Evolutionary conservation across 2,888 invertebrate genomes (phyloP), one percentile per base, ranked within the genome.

Genomic region (Archips crataeganus): DNA sequence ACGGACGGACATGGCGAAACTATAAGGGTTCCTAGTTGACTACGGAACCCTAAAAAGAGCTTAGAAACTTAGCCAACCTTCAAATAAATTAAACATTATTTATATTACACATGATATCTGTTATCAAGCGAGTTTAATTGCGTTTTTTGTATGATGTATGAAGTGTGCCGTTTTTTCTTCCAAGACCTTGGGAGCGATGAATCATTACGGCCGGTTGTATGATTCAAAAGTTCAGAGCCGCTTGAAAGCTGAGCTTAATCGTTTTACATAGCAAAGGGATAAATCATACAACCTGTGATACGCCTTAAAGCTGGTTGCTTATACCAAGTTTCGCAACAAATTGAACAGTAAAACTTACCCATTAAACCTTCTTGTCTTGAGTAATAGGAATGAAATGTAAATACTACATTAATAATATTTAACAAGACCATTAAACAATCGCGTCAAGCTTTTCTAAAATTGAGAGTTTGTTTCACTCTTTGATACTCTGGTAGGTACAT

Each of bases 201-300:
- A 47, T 70, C 63, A 64, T 39, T 11, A 61, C 9, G 32, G 13
- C n/a, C n/a, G 59, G 36, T 36, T 34, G 11, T 6, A 39, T 64
- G 71, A 65, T 36, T 71, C 64, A 71, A 64, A 49, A 61, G 39
- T 51, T 51, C 6, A 49, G 23, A 67, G 57, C 32, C 57, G 54
- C 42, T 49, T 36, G 11, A 34, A 67, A 36, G 34, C 51, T 47
- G 15, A 11, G 42, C 39, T 54, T 45, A 60, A 39, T 6, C 39
- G 39, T 39, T 60, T 39, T 39, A 60, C 39, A 60, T 36, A n/a
- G 60, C 57, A 0, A 10, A 4, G 2, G 57, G 57, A 32, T 57
- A 57, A 57, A 57, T 57, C 57, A 57, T 57, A 57, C 57, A 57
- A 32, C 32, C 57, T 32, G 57, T 57, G 32, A 8, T 5, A 57